These are phyloP conservation scores for Furcula furcula DNA, from an alignment of 2,888 invertebrate genomes.

Conservation along the genomic window DNA sequence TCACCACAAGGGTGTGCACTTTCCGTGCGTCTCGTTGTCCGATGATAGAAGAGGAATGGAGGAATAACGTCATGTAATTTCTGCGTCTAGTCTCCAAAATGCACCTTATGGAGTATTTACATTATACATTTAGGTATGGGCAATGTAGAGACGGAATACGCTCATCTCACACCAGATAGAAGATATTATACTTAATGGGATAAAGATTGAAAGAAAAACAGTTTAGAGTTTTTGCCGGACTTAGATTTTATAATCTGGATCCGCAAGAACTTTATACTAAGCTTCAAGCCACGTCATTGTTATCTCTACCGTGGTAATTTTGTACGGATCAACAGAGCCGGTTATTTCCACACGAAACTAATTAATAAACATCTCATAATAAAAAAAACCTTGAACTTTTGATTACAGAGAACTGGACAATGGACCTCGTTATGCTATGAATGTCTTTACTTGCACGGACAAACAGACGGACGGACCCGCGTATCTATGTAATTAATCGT, in stretches of 20 bases:
- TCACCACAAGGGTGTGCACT: no score
- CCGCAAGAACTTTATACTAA: slow-evolving; percentile 32
- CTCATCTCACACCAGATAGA: no score
- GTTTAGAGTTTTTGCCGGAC: slow-evolving; percentile 1
- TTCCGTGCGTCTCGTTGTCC: no score
- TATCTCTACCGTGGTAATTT: slow-evolving; percentile 54
- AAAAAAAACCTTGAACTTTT: slow-evolving; percentile 74
- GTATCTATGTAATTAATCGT: slow-evolving; percentile 80
- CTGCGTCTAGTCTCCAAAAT: no score
- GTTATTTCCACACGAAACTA: slow-evolving; percentile 63
- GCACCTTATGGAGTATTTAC: no score
- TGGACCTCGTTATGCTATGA: slow-evolving; percentile 61
- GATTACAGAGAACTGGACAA: slow-evolving; percentile 70
- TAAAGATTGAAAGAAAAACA: no score
- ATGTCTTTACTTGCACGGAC: slow-evolving; percentile 61
- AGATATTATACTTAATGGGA: no score
- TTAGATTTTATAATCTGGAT: slow-evolving; percentile 18
- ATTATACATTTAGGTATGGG: no score
- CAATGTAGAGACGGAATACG: no score
- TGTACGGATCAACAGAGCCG: slow-evolving; percentile 53
- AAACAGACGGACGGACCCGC: slow-evolving; percentile 55
- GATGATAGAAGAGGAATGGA: no score
- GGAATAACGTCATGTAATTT: no score
- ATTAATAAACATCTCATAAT: slow-evolving; percentile 75
- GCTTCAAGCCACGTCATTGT: slow-evolving; percentile 57